Conservation (phyloP, 2,888 invertebrate genomes). For the Spialia ferax region DNA sequence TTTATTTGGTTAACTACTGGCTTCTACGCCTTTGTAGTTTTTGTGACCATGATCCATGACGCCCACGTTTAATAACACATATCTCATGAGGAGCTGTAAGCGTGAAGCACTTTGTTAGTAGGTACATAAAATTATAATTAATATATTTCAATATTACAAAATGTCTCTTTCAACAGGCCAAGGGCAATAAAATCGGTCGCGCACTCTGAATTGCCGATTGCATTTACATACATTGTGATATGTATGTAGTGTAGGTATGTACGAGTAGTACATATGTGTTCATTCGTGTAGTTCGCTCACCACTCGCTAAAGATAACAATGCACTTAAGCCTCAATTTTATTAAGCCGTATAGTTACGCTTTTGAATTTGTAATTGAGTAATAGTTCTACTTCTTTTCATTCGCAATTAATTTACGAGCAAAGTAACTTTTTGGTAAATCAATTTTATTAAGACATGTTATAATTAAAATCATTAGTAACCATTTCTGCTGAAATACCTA, state of each 20-base stretch:
- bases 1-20: too few relatives aligned
- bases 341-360: conserved; percentile 16
- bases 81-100: neutral
- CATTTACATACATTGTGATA: neutral
- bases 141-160: neutral
- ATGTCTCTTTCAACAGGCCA: conserved; percentile 18
- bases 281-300: conserved; percentile 3
- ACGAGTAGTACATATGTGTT: neutral
- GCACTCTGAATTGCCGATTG: conserved; percentile 12
- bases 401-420: neutral
- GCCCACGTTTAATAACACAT: too few relatives aligned
- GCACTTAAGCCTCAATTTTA: neutral
- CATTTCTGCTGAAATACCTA: too few relatives aligned
- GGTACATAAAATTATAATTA: neutral
- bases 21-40: too few relatives aligned
- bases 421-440: neutral
- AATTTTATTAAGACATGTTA: neutral
- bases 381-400: neutral
- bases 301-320: neutral
- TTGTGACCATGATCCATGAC: too few relatives aligned
- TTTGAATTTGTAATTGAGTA: conserved; percentile 22
- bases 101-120: neutral
- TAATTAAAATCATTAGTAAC: neutral
- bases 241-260: neutral
- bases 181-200: conserved; percentile 13